Evolutionary conservation across 2,113 vertebrate genomes (phyloP), one percentile per base, ranked within the genome.

Genomic region (Pseudorectes ferrugineus): DNA sequence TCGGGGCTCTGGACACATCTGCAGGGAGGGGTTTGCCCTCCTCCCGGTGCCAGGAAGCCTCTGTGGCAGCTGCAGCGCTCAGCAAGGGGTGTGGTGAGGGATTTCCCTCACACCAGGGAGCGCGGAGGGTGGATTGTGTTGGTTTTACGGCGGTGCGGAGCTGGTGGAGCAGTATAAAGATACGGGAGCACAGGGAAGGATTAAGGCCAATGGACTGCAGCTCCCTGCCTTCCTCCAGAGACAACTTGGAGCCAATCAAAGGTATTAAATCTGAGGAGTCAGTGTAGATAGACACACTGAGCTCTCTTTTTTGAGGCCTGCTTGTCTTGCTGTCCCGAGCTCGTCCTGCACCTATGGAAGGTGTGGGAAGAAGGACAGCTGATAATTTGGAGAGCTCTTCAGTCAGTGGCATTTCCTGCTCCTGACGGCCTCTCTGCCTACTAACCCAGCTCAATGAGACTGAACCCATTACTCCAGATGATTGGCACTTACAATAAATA

Each of bases 151-250:
- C 3, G 0, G 43, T 3, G 48, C 31, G 36, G 74, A 90, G 81
- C 70, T 79, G 74, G 25, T 66, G 72, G 63, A 94, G 67, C 78
- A 51, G 24, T 52, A 70, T 45, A 87, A 81, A 80, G 74, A 72
- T 89, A 91, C 4, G 9, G 82, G 77, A 97, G 84, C 74, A 38
- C 31, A 28, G 93, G 86, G 91, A 95, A 85, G 85, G 88, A 96
- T 95, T 92, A 95, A 94, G 93, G 85, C 92, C 93, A 95, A 92
- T 88, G 90, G 78, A 66, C 87, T 95, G 92, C 79, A 92, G 75
- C 92, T 85, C 61, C 80, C 66, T 81, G 71, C 57, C 82, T 84
- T 73, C n/a, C 71, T 73, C 94, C 63, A 52, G 88, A 77, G 92
- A 77, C 78, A 90, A 11, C 79, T 75, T 71, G 9, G 11, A 67